These are phyloP conservation scores for Myotis lucifugus DNA, from an alignment of 2,113 vertebrate species.

Conservation along the genomic window DNA sequence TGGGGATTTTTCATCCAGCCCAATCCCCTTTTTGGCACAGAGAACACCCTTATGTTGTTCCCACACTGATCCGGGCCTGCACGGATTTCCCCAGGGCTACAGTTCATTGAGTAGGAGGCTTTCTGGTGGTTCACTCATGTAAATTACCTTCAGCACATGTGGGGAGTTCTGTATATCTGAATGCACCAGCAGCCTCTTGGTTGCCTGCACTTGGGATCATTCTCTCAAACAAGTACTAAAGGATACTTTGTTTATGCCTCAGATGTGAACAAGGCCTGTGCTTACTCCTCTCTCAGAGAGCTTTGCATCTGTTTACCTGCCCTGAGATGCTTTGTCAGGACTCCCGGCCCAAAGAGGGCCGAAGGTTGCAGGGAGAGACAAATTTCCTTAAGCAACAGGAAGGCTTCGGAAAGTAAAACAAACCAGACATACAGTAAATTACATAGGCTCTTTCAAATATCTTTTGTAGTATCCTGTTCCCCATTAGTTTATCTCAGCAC, in stretches of 20 bases:
- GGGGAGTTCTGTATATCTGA: slow-evolving; percentile 47
- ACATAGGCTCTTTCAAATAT: slow-evolving; percentile 81
- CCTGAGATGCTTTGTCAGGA: slow-evolving; percentile 77
- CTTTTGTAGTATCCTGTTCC: slow-evolving; percentile 82
- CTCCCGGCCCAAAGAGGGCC: slow-evolving; percentile 75
- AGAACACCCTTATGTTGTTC: slow-evolving; percentile 72
- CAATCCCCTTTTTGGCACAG: slow-evolving; percentile 74
- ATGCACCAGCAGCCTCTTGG: slow-evolving; percentile 25
- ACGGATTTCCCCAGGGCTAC: slow-evolving; percentile 60
- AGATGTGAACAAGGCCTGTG: slow-evolving; percentile 62
- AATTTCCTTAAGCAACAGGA: slow-evolving; percentile 84
- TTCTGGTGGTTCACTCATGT: slow-evolving; percentile 62
- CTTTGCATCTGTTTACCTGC: slow-evolving; percentile 82
- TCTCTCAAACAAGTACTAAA: slow-evolving; percentile 48
- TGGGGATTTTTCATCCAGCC: slow-evolving; percentile 72
- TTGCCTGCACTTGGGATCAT: slow-evolving; percentile 50
- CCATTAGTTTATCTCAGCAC: slow-evolving; percentile 86
- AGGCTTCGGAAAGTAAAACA: slow-evolving; percentile 85
- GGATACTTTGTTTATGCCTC: slow-evolving; percentile 70
- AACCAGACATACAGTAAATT: slow-evolving; percentile 86
- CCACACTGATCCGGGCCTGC: slow-evolving; percentile 65
- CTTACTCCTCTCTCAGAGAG: slow-evolving; percentile 70
- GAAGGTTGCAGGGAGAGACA: slow-evolving; percentile 84
- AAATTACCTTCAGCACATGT: slow-evolving; percentile 63
- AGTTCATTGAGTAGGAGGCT: slow-evolving; percentile 74